These are phyloP conservation scores for Heliconius erato DNA, from an alignment of 2,888 invertebrate genomes.

Conservation along the genomic window DNA sequence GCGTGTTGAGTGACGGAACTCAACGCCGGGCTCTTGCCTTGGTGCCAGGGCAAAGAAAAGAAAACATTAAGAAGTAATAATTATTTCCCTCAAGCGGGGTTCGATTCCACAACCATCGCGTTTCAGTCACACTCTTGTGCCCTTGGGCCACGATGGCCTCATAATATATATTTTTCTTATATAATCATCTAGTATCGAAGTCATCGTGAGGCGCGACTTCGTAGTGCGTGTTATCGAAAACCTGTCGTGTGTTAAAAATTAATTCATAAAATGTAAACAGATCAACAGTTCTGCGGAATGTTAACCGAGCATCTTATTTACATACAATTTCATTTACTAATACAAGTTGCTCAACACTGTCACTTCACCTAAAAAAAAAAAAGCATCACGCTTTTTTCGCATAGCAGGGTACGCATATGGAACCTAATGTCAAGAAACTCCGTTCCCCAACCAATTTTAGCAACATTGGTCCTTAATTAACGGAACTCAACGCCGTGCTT, in stretches of 20 bases:
- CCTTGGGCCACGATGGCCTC: too few relatives aligned
- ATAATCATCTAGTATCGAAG: constrained; percentile 32
- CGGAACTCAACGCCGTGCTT: neutral
- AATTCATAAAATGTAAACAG: constrained; percentile 57
- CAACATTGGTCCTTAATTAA: neutral
- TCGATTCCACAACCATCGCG: too few relatives aligned
- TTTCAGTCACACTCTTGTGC: too few relatives aligned
- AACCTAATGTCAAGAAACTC: too few relatives aligned
- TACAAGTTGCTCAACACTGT: constrained; percentile 4
- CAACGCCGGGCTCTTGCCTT: too few relatives aligned
- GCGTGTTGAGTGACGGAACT: too few relatives aligned
- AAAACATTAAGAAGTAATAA: too few relatives aligned
- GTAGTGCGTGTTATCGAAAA: constrained; percentile 55
- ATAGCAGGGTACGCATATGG: too few relatives aligned
- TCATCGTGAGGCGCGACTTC: constrained; percentile 49
- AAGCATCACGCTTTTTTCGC: too few relatives aligned
- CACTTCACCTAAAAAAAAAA: neutral
- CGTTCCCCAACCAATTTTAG: too few relatives aligned
- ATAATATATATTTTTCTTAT: constrained; percentile 1
- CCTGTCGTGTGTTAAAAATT: constrained; percentile 55
- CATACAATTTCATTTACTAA: constrained; percentile 23
- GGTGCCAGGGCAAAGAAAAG: too few relatives aligned
- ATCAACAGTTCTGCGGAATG: constrained; percentile 61
- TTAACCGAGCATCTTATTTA: constrained; percentile 37
- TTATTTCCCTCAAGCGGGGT: too few relatives aligned